Evolutionary conservation across 1,140 invertebrate species (phyloP).

Genomic region (Megalopta genalis): DNA sequence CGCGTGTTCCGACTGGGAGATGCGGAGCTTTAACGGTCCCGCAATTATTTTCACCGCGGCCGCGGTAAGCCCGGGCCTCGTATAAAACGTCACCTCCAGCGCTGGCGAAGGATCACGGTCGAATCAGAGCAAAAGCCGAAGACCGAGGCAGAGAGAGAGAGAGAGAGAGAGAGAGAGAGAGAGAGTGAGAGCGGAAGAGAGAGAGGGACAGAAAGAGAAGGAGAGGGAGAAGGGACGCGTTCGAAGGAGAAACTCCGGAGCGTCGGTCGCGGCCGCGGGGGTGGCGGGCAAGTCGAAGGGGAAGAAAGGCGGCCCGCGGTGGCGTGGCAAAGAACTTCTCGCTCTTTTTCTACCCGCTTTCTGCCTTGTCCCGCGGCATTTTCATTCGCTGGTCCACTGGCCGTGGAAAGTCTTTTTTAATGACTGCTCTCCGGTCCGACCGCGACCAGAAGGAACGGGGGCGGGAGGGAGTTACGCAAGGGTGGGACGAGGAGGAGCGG

Average conservation of each 20-base stretch:
- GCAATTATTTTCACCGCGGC: slow-evolving; percentile 45
- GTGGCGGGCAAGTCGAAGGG: slow-evolving; percentile 7
- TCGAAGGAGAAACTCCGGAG: too few species aligned
- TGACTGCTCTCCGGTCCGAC: slow-evolving; percentile 47
- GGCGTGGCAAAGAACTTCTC: slow-evolving; percentile 13
- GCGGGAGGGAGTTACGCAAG: background rate
- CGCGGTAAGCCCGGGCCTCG: slow-evolving; percentile 16
- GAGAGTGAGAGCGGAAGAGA: background rate
- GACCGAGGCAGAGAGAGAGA: background rate
- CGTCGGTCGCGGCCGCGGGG: too few species aligned
- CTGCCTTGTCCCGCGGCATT: slow-evolving; percentile 19
- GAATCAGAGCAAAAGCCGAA: background rate
- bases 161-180: slow-evolving; percentile 2
- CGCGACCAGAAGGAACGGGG: background rate
- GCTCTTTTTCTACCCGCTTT: slow-evolving; percentile 40
- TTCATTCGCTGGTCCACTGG: slow-evolving; percentile 30
- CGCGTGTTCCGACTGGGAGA: slow-evolving; percentile 2
- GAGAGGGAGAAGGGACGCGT: too few species aligned
- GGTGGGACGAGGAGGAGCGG: background rate
- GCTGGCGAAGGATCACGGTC: slow-evolving; percentile 26
- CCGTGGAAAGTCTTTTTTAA: slow-evolving; percentile 53
- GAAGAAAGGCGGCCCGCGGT: slow-evolving; percentile 31
- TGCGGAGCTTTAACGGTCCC: slow-evolving; percentile 30
- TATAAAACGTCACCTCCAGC: slow-evolving; percentile 52
- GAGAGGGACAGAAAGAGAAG: background rate